Conservation (phyloP, 1,140 invertebrate species). For the Nylanderia fulva region DNA sequence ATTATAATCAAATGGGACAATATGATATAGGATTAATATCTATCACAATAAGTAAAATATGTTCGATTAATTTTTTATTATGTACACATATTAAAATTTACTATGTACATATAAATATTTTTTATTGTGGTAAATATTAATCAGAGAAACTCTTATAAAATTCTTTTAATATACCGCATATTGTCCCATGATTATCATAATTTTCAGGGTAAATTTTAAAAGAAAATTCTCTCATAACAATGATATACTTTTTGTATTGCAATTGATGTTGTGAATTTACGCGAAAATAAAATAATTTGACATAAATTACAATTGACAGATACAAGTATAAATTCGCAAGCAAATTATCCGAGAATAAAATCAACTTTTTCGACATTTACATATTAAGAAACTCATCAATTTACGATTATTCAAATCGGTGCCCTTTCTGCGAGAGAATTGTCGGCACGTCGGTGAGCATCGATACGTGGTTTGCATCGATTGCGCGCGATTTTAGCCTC, state of each 20-base stretch:
- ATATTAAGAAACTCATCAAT: background rate
- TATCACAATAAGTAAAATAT: no score
- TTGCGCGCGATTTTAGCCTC: slow-evolving; percentile 57
- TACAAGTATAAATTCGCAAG: background rate
- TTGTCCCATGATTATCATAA: no score
- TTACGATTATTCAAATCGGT: slow-evolving; percentile 45
- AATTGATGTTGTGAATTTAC: background rate
- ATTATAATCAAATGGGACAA: no score
- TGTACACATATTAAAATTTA: no score
- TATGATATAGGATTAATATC: no score
- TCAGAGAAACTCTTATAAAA: no score
- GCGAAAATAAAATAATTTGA: background rate
- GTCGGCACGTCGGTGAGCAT: background rate
- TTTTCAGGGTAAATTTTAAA: no score
- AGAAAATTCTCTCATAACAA: no score
- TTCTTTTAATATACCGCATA: no score
- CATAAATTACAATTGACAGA: background rate
- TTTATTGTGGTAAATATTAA: no score
- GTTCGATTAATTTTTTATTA: no score
- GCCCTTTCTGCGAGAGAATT: background rate
- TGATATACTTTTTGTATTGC: background rate
- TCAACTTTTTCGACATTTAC: background rate
- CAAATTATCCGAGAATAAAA: background rate
- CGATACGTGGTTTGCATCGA: slow-evolving; percentile 25
- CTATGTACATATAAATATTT: no score